phyloP scores from a whole-genome alignment of 2,797 vertebrate species.

The Sebastes hubbsi region DNA sequence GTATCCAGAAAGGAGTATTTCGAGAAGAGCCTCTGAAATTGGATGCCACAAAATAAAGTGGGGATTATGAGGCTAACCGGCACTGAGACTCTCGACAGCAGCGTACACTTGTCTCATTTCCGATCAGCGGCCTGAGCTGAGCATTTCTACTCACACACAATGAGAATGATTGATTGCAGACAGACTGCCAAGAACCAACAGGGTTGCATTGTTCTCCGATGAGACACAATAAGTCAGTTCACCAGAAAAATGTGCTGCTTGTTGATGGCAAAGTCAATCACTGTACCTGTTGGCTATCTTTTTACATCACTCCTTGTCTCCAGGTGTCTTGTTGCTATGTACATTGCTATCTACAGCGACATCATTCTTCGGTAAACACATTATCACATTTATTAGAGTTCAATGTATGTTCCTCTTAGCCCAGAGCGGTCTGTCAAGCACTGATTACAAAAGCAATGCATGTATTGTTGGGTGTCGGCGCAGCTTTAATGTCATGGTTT shows the following conservation, averaged over 20 bases:
- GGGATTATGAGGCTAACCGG: constrained; percentile 37
- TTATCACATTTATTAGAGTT: constrained; percentile 62
- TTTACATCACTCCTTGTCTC: constrained; percentile 33
- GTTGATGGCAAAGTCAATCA: constrained; percentile 39
- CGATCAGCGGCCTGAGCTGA: neutral
- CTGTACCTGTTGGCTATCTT: constrained; percentile 19
- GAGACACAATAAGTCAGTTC: neutral
- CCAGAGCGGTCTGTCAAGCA: constrained; percentile 39
- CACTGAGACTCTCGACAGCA: constrained; percentile 1
- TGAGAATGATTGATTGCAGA: constrained; percentile 10
- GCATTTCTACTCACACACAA: constrained; percentile 3
- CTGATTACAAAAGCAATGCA: constrained; percentile 48
- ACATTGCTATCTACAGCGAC: constrained; percentile 32
- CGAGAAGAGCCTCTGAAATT: constrained; percentile 49
- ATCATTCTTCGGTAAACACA: constrained; percentile 68
- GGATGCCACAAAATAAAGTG: constrained; percentile 43
- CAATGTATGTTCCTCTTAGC: constrained; percentile 56
- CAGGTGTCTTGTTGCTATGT: constrained; percentile 55
- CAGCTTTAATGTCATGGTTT: constrained; percentile 37
- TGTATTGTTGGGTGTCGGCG: constrained; percentile 20
- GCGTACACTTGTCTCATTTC: constrained; percentile 20
- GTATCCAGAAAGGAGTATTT: constrained; percentile 52
- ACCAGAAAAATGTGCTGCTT: neutral
- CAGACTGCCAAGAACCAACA: neutral
- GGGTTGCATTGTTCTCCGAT: neutral